These are phyloP conservation scores for Cryptomyrus ogoouensis DNA, from an alignment of 2,113 vertebrate genomes.

Conservation along the genomic window DNA sequence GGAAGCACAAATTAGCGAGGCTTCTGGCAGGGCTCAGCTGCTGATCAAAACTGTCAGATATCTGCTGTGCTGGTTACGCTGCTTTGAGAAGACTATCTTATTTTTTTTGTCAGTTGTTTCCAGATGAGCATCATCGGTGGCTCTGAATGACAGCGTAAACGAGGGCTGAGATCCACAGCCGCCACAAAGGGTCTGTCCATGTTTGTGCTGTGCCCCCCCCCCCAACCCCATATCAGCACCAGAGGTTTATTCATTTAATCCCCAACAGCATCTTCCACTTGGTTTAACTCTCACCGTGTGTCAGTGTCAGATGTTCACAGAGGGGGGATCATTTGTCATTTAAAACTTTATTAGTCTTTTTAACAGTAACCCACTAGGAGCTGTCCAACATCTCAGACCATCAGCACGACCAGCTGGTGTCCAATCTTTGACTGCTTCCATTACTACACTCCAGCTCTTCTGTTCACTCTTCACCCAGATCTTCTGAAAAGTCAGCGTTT, in stretches of 20 bases:
- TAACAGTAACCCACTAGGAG: slow-evolving; percentile 24
- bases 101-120: slow-evolving; percentile 3
- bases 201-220: neutral
- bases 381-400: slow-evolving; percentile 24
- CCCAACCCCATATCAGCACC: neutral
- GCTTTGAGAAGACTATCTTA: neutral
- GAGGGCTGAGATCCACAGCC: neutral
- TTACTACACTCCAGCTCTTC: neutral
- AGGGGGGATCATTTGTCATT: neutral
- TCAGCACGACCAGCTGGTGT: slow-evolving; percentile 5
- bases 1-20: neutral
- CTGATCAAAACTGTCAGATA: neutral
- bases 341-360: slow-evolving; percentile 30
- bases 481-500: slow-evolving; percentile 4
- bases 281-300: neutral
- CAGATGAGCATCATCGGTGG: neutral
- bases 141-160: slow-evolving; percentile 7
- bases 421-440: slow-evolving; percentile 27
- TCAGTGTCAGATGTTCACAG: neutral
- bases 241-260: neutral
- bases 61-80: neutral
- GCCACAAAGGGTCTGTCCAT: neutral
- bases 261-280: neutral
- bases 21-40: neutral
- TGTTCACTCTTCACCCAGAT: slow-evolving; percentile 15